phyloP scores from a whole-genome alignment of 2,888 invertebrate genomes.

The Catocala nupta region DNA sequence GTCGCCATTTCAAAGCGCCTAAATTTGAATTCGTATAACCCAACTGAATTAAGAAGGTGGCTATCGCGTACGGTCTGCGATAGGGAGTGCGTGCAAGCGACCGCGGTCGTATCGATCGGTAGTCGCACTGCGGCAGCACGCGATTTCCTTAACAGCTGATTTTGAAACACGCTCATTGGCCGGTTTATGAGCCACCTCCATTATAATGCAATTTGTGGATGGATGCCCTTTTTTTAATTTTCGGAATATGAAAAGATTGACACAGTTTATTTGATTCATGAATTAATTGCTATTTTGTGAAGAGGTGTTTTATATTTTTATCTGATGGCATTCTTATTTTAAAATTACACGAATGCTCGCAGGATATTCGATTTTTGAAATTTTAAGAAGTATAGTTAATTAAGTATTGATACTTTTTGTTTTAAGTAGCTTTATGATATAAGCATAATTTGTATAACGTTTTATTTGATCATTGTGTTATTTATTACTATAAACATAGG shows the following conservation, averaged over 20 bases:
- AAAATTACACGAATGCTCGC: too few relatives aligned
- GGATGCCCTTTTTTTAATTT: conserved; percentile 37
- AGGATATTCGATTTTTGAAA: too few relatives aligned
- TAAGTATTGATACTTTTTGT: too few relatives aligned
- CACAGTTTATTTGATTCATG: background rate
- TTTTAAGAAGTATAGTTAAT: too few relatives aligned
- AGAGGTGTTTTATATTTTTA: too few relatives aligned
- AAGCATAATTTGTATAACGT: too few relatives aligned
- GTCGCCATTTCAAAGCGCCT: conserved; percentile 47
- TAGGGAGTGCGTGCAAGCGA: conserved; percentile 65
- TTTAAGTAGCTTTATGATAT: too few relatives aligned
- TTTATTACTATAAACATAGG: too few relatives aligned
- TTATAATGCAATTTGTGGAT: conserved; percentile 50
- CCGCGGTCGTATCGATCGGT: conserved; percentile 69
- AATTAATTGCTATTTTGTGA: too few relatives aligned
- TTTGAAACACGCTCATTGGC: conserved; percentile 54
- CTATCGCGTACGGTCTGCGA: conserved; percentile 41
- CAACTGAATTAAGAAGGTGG: conserved; percentile 54
- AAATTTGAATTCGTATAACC: conserved; percentile 56
- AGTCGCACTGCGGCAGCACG: conserved; percentile 73
- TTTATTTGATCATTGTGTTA: too few relatives aligned
- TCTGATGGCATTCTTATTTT: background rate
- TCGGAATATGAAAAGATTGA: conserved; percentile 2
- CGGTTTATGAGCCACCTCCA: conserved; percentile 42
- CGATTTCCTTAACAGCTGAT: conserved; percentile 68